Base-by-base conservation (phyloP, 2,113 vertebrate genomes). In the Scomber scombrus region DNA sequence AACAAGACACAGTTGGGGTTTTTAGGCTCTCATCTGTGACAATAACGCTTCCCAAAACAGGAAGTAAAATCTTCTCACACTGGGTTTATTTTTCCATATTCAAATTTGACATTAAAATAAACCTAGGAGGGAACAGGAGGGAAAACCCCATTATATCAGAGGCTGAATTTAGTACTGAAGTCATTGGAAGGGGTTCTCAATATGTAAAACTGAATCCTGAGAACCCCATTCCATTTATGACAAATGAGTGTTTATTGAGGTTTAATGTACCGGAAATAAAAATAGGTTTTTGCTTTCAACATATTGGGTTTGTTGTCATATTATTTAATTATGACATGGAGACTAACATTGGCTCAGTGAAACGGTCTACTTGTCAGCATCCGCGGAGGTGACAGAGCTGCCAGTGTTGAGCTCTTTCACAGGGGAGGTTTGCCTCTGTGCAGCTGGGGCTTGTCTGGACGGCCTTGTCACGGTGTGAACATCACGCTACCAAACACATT, bases 361-460 rank as follows among this genome's bases (percentile, higher is more conserved):
- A 55, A 70, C 50, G 0, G 43, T 62, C 68, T 52, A 52, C 61
- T 73, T 73, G 82, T 83, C 74, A 50, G 71, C 65, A 51, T 58
- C 47, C 57, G 21, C 13, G 49, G 57, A 72, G 67, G 78, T 81
- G 75, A 83, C 83, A 77, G 83, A 81, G 76, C 63, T 75, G 77
- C 77, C 78, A 84, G 76, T 69, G 79, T 72, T 16, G 40, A 51
- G 34, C 52, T 47, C n/a, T 66, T 64, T 14, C 52, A 72, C 66
- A 50, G 75, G 12, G 21, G 73, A 70, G 46, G 31, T 15, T 52
- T 26, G 57, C 34, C 43, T 80, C 21, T n/a, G 46, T 75, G 84
- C 84, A 88, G 86, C 78, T 78, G 87, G 63, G 78, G 46, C 70
- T 75, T 26, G 78, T 86, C 80, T 71, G 70, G 16, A 31, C 51